phyloP scores from a whole-genome alignment of 2,113 vertebrate species.

The Mormyrus lacerda region DNA sequence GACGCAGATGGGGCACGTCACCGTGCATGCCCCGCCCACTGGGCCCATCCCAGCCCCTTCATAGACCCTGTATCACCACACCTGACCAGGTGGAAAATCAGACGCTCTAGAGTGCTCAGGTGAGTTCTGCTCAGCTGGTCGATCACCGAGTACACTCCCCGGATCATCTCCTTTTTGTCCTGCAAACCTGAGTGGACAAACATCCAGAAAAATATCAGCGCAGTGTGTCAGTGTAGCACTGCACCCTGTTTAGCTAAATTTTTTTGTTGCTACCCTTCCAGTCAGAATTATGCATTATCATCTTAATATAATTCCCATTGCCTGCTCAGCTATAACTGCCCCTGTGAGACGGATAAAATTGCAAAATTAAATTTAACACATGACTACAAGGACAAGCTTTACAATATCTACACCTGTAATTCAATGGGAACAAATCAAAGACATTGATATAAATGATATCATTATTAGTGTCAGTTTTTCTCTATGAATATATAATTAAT shows the following conservation, averaged over 20 bases:
- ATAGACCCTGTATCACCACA: background rate
- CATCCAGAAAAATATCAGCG: background rate
- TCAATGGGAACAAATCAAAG: background rate
- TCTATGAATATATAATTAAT: background rate
- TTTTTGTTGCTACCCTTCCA: background rate
- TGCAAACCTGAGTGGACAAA: slow-evolving; percentile 67
- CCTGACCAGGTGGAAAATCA: slow-evolving; percentile 96
- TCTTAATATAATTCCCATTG: background rate
- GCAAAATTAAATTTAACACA: background rate
- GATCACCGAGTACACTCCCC: slow-evolving; percentile 87
- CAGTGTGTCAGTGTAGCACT: background rate
- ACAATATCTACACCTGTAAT: background rate
- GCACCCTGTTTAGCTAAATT: background rate
- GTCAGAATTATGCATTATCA: background rate
- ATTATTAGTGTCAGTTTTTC: background rate
- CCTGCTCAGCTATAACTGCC: background rate
- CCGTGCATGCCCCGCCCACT: background rate
- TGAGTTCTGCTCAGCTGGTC: slow-evolving; percentile 93
- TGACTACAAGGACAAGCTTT: background rate
- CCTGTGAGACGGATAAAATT: background rate
- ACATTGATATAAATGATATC: background rate
- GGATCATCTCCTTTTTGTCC: slow-evolving; percentile 83
- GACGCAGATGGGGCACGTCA: background rate
- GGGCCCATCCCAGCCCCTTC: background rate
- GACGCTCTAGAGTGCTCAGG: slow-evolving; percentile 87